Base-by-base conservation (phyloP, 2,888 invertebrate species). In the Agrotis ipsilon region DNA sequence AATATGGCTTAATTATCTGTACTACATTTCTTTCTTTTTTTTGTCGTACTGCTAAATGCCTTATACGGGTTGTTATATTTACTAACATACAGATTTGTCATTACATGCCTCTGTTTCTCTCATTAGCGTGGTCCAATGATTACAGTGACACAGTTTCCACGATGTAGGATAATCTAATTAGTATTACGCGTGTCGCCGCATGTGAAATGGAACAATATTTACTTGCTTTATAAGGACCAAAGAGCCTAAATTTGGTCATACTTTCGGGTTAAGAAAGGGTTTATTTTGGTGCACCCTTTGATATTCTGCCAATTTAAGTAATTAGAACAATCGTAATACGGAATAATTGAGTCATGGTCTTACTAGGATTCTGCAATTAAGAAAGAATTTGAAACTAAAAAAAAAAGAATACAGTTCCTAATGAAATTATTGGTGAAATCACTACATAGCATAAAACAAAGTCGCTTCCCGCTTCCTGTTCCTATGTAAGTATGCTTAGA, bases 71-170 rank as follows among this genome's bases (percentile, higher is more conserved):
- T 16, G 3, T 27, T 48, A 11, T 39, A 16, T 24, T 51, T n/a
- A 52, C 9, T 1, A 49, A 66, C 58, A 45, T 13, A 76, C 63
- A 51, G 49, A 61, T 78, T 74, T 71, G 27, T 57, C 45, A 73
- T 57, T 48, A 61, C 24, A 46, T 60, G 59, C 55, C n/a, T 61
- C 65, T 74, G 73, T 70, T 76, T 71, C 57, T 78, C 66, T 78
- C 80, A 82, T 82, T 76, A 78, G 62, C 59, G 55, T 51, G 62
- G 58, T 46, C 60, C 58, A 72, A 71, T 68, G 55, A 80, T 74
- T 66, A 73, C 67, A 67, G 62, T 85, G 85, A 75, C 84, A 85
- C 45, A 75, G 79, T 85, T 85, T 75, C 77, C 85, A 80, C 69
- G 73, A 24, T 72, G 68, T 70, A 69, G 68, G 69, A 74, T 84